Evolutionary conservation across 2,113 vertebrate species (phyloP), one percentile per base, ranked within the genome.

Genomic region (Bagarius yarrelli): DNA sequence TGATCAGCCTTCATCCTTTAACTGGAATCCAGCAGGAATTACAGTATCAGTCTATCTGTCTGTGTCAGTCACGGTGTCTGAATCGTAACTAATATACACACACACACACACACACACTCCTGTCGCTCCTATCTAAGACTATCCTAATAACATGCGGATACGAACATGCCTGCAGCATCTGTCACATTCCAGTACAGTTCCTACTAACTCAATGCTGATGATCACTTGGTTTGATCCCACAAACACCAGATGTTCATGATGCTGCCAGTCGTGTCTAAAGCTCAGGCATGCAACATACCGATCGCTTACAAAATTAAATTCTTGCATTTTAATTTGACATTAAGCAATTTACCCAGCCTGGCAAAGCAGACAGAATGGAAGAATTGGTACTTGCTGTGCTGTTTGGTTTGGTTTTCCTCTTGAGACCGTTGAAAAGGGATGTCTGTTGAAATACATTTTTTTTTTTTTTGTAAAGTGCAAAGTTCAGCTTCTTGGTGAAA

Each of bases 31-130:
- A 83, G 78, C 83, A n/a, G 11, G 23, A 78, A 84, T 86, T 82
- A 85, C 70, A 64, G 81, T 83, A 81, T 79, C 75, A n/a, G 67
- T 80, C 64, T 78, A 56, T 52, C 79, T 86, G 87, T 85, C 83
- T 69, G 70, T 85, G 83, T 85, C 75, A 81, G 88, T 87, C 91
- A 86, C 69, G 53, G 87, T 88, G 88, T 88, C 88, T 86, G 85
- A 83, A 84, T 84, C 57, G 23, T 71, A 80, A 67, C 63, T 59
- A 25, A 72, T 16, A 61, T 59, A 73, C 52, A 44, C 76, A 77
- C 52, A 70, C 56, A 50, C 60, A 36, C 80, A 86, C 30, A 50
- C 57, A 70, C 83, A 71, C 84, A 84, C 27, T 25, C 11, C 18
- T 47, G 18, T 47, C 36, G 30, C 25, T 64, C 40, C 21, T 67